A percentile compares a stretch with the other conserved stretches of the same genome.
phyloP scores from a whole-genome alignment of 2,888 invertebrate genomes.

The Anticlea derivata region DNA sequence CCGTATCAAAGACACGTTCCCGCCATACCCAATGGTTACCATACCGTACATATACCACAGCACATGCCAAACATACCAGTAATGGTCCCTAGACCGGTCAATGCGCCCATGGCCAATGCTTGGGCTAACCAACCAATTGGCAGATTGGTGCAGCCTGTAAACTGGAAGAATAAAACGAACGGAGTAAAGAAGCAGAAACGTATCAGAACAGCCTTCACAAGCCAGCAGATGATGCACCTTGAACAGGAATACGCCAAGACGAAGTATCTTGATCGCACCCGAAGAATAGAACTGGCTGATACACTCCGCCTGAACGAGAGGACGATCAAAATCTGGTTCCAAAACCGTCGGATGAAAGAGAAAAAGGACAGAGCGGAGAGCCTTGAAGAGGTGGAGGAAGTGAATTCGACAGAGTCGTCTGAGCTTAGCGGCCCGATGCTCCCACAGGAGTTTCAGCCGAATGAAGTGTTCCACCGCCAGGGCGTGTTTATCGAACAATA shows the following conservation, averaged over 20 bases:
- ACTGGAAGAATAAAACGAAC: conserved; percentile 40
- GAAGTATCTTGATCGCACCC: conserved; percentile 88
- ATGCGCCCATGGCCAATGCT: conserved; percentile 17
- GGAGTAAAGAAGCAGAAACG: conserved; percentile 81
- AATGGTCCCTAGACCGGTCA: conserved; percentile 22
- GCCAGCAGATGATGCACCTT: conserved; percentile 88
- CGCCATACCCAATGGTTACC: conserved; percentile 10
- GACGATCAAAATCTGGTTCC: conserved; percentile 92
- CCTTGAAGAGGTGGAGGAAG: conserved; percentile 55
- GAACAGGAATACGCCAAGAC: conserved; percentile 89
- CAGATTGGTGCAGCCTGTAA: conserved; percentile 36
- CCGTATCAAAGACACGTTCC: conserved; percentile 24
- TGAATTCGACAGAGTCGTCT: conserved; percentile 51
- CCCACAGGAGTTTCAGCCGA: conserved; percentile 44
- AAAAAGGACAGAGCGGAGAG: conserved; percentile 83
- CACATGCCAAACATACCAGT: conserved; percentile 23
- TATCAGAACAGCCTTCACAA: conserved; percentile 91
- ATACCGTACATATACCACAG: conserved; percentile 24
- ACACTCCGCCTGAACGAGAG: conserved; percentile 54
- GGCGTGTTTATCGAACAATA: conserved; percentile 49
- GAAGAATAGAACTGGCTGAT: conserved; percentile 86
- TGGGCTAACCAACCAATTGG: conserved; percentile 33
- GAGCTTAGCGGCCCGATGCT: conserved; percentile 42
- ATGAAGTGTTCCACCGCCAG: conserved; percentile 41
- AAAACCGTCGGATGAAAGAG: conserved; percentile 90